Percentiles rank a stretch among this genome's conserved stretches.
phyloP scores from a whole-genome alignment of 1,140 invertebrate genomes.

The Drosophila micromelanica region DNA sequence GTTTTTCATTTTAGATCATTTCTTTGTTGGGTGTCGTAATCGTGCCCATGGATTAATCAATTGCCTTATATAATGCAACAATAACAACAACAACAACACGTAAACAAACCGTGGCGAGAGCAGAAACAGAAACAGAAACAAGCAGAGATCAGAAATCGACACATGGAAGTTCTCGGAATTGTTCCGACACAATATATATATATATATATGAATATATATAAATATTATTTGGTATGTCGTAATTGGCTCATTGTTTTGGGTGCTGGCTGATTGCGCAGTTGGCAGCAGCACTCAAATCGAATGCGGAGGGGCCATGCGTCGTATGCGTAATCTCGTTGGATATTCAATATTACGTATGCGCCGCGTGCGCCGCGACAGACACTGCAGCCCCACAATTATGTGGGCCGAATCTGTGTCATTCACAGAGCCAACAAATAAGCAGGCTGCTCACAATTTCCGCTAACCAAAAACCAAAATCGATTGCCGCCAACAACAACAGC shows the following conservation, averaged over 20 bases:
- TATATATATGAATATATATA: background rate
- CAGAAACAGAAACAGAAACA: no score
- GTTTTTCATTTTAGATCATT: conserved; percentile 52
- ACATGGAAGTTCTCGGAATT: conserved; percentile 6
- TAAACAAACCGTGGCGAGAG: background rate
- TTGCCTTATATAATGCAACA: conserved; percentile 35
- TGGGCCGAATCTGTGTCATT: conserved; percentile 46
- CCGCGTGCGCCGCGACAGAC: conserved; percentile 11
- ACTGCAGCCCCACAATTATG: conserved; percentile 43
- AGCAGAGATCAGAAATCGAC: background rate
- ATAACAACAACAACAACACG: background rate
- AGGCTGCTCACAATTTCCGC: conserved; percentile 36
- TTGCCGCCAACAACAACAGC: conserved; percentile 18
- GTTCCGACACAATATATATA: background rate
- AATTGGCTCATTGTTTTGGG: background rate
- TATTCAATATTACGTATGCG: conserved; percentile 40
- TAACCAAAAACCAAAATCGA: conserved; percentile 21
- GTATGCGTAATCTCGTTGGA: conserved; percentile 55
- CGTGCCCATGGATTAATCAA: conserved; percentile 52
- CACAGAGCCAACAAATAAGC: conserved; percentile 8
- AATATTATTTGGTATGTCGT: background rate
- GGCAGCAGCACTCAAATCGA: background rate
- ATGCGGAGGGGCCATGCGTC: conserved; percentile 29
- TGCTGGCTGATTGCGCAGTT: background rate
- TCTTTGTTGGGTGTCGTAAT: conserved; percentile 40